A percentile compares a stretch with the other conserved stretches of the same genome.
phyloP scores from a whole-genome alignment of 2,888 invertebrate species.

The Drosophila koepferae region DNA sequence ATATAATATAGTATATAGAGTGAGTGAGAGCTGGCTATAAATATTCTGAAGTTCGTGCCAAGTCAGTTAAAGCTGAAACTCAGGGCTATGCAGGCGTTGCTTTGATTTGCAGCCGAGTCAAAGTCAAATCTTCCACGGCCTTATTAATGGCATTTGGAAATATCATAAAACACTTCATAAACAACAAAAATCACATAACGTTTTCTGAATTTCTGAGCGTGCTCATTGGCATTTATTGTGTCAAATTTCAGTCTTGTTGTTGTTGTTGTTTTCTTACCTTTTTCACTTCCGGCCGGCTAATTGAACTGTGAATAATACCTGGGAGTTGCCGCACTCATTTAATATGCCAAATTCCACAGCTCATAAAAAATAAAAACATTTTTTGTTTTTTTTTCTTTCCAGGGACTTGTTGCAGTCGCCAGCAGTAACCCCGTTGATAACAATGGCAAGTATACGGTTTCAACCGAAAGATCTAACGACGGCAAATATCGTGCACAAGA shows the following conservation, averaged over 20 bases:
- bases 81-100: constrained; percentile 52
- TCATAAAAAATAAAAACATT: neutral
- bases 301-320: constrained; percentile 36
- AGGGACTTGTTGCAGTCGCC: constrained; percentile 77
- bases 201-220: constrained; percentile 29
- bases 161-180: constrained; percentile 38
- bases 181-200: constrained; percentile 14
- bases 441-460: constrained; percentile 83
- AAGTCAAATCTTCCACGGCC: constrained; percentile 29
- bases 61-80: constrained; percentile 30
- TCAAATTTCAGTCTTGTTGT: neutral
- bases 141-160: constrained; percentile 52
- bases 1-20: neutral
- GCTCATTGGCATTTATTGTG: constrained; percentile 44
- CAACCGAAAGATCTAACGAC: constrained; percentile 66
- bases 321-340: constrained; percentile 15
- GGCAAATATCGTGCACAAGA: constrained; percentile 76
- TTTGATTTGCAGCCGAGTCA: constrained; percentile 16
- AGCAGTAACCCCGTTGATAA: constrained; percentile 70
- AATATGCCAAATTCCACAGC: constrained; percentile 25
- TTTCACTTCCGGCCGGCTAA: constrained; percentile 49
- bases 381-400: constrained; percentile 9
- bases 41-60: constrained; percentile 24
- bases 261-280: constrained; percentile 8
- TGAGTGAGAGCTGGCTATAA: constrained; percentile 1